Percentiles rank a stretch among this genome's conserved stretches.
phyloP scores from a whole-genome alignment of 2,888 invertebrate species.

The Tipula vernalis region DNA sequence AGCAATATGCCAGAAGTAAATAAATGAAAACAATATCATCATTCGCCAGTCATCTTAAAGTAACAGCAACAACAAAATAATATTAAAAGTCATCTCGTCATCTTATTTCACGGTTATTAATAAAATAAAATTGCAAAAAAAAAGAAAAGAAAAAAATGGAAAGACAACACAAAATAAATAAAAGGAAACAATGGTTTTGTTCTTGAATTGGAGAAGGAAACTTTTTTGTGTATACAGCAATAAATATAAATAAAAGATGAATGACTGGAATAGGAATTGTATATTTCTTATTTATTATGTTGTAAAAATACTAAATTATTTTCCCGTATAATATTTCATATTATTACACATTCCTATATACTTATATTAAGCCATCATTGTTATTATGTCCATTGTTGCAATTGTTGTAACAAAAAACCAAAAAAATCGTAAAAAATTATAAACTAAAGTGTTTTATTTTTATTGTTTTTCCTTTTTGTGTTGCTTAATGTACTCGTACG shows the following conservation, averaged over 20 bases:
- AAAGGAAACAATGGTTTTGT: neutral
- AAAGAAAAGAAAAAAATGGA: neutral
- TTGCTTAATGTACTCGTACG: neutral
- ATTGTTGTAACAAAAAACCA: neutral
- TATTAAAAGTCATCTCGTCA: neutral
- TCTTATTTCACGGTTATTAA: neutral
- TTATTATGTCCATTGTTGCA: neutral
- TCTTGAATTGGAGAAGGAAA: neutral
- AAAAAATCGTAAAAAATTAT: neutral
- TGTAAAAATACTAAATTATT: neutral
- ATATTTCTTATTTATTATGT: neutral
- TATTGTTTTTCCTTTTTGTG: neutral
- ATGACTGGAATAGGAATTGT: neutral
- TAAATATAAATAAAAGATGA: neutral
- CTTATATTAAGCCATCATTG: neutral
- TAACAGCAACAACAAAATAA: neutral
- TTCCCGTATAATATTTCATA: neutral
- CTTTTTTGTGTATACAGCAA: neutral
- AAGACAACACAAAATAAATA: neutral
- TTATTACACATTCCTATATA: neutral
- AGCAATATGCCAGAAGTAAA: neutral
- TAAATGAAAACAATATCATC: neutral
- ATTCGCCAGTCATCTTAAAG: neutral
- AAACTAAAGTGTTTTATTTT: neutral
- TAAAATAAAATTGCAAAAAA: neutral